A percentile compares a stretch with the other conserved stretches of the same genome.
Conservation (phyloP, 1,140 invertebrate genomes). For the Sesamia nonagrioides region DNA sequence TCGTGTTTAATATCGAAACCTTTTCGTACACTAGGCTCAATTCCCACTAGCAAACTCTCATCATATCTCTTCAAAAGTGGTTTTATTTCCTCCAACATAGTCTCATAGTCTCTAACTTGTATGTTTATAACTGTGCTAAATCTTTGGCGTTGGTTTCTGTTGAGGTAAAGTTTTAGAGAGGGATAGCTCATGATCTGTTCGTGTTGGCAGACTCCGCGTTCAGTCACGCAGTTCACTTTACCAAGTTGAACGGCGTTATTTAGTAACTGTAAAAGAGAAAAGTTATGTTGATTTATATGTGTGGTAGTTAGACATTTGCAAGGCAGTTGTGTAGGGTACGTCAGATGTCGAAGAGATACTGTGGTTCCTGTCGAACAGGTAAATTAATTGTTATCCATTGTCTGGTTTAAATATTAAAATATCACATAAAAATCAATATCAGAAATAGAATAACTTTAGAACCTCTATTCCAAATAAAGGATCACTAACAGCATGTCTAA, state of each 20-base stretch:
- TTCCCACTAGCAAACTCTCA: constrained; percentile 55
- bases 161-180: constrained; percentile 69
- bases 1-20: constrained; percentile 65
- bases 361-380: no score
- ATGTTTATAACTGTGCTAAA: constrained; percentile 63
- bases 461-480: no score
- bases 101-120: constrained; percentile 65
- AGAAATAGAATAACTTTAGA: no score
- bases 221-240: constrained; percentile 78
- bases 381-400: no score
- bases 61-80: constrained; percentile 68
- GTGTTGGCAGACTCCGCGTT: constrained; percentile 73
- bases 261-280: constrained; percentile 65
- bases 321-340: no score
- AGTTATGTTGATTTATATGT: no score
- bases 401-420: no score
- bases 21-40: constrained; percentile 55
- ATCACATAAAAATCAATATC: no score
- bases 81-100: constrained; percentile 66
- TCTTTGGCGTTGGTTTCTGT: constrained; percentile 56
- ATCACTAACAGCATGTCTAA: no score
- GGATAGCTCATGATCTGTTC: constrained; percentile 78
- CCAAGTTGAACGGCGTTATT: constrained; percentile 72
- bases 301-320: no score
- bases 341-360: no score